A percentile compares a stretch with the other conserved stretches of the same genome.
Evolutionary conservation across 2,797 vertebrate genomes (phyloP).

Genomic region (Melanotaenia parkinsoni): DNA sequence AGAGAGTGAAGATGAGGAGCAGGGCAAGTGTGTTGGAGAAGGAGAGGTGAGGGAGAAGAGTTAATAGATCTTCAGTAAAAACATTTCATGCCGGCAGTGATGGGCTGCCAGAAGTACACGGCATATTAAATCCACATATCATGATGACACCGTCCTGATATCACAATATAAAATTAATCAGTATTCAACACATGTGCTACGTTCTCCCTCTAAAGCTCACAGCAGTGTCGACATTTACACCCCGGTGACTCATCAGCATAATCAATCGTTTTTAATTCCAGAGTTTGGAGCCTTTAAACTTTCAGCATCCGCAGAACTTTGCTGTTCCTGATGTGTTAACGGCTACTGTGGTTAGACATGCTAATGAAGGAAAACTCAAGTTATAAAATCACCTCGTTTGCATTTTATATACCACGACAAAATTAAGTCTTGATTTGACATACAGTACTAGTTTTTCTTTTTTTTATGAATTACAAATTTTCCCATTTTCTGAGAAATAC

Average conservation of each 20-base stretch:
- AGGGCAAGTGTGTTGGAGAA: conserved; percentile 39
- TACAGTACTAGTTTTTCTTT: background rate
- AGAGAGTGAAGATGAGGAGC: conserved; percentile 11
- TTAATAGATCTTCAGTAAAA: conserved; percentile 53
- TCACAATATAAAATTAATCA: conserved; percentile 37
- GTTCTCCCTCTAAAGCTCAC: conserved; percentile 21
- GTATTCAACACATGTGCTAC: conserved; percentile 36
- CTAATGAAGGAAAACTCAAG: conserved; percentile 3
- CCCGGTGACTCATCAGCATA: conserved; percentile 51
- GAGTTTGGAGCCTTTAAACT: conserved; percentile 41
- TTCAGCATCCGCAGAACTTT: conserved; percentile 30
- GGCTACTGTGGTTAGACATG: conserved; percentile 21
- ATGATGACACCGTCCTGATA: conserved; percentile 22
- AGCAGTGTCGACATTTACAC: conserved; percentile 31
- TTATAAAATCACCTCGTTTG: conserved; percentile 14
- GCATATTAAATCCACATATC: conserved; percentile 47
- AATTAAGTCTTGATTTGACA: background rate
- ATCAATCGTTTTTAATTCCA: conserved; percentile 64
- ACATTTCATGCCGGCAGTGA: conserved; percentile 55
- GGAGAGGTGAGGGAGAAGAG: conserved; percentile 32
- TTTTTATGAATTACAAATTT: background rate
- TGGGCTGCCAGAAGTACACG: conserved; percentile 44
- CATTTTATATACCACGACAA: conserved; percentile 7
- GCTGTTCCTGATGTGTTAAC: conserved; percentile 21
- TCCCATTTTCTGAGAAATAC: background rate